Evolutionary conservation across 2,797 vertebrate species (phyloP).

Genomic region (Melanogrammus aeglefinus): DNA sequence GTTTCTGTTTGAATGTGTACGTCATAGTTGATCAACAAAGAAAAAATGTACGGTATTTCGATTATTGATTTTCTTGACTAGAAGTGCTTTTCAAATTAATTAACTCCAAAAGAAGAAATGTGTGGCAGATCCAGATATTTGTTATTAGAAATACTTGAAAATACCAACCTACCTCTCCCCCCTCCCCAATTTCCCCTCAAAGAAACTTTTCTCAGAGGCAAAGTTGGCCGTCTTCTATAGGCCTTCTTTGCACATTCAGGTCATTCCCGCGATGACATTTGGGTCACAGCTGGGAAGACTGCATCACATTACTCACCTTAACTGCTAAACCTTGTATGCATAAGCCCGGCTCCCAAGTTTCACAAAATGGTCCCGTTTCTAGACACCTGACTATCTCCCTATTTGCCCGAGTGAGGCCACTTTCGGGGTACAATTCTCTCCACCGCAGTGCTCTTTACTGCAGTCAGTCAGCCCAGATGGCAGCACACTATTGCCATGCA

Average conservation of each 20-base stretch:
- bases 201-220: not conserved
- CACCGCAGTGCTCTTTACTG: slow-evolving; percentile 43
- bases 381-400: slow-evolving; percentile 40
- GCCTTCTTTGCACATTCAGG: slow-evolving; percentile 25
- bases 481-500: slow-evolving; percentile 54
- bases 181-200: slow-evolving; percentile 22
- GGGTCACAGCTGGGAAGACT: slow-evolving; percentile 30
- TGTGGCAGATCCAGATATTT: slow-evolving; percentile 53
- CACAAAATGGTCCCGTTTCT: slow-evolving; percentile 40
- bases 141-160: slow-evolving; percentile 29
- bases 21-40: no score
- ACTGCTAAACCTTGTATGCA: slow-evolving; percentile 21
- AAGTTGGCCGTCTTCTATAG: not conserved
- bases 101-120: slow-evolving; percentile 56
- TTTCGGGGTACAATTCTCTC: slow-evolving; percentile 49
- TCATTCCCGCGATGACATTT: slow-evolving; percentile 32
- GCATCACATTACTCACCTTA: slow-evolving; percentile 21
- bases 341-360: slow-evolving; percentile 35
- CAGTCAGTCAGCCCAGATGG: slow-evolving; percentile 58
- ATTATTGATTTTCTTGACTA: not conserved
- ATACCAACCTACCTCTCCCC: not conserved
- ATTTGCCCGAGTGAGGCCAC: slow-evolving; percentile 48
- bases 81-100: slow-evolving; percentile 41
- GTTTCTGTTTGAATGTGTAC: slow-evolving; percentile 35
- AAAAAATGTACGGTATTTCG: no score